Evolutionary conservation across 1,140 invertebrate genomes (phyloP).

Genomic region (Drosophila pseudoananassae): DNA sequence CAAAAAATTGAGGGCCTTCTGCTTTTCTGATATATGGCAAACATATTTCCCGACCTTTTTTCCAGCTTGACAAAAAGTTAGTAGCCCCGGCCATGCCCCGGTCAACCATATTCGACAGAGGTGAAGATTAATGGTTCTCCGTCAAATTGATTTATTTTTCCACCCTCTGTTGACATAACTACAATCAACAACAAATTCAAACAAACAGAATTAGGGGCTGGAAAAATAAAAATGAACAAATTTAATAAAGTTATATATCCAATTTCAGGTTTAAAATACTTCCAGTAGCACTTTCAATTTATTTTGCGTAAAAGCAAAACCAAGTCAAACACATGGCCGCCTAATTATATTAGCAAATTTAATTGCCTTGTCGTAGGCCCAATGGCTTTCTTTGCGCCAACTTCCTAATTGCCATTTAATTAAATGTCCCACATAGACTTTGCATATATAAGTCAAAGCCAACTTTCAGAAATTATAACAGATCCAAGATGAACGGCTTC

Average conservation of each 20-base stretch:
- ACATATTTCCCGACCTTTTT: constrained; percentile 14
- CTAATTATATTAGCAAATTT: constrained; percentile 44
- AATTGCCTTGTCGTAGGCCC: constrained; percentile 5
- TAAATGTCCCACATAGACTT: constrained; percentile 31
- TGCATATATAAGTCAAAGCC: constrained; percentile 29
- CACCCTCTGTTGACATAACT: constrained; percentile 11
- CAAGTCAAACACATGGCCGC: neutral
- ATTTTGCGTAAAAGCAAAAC: constrained; percentile 8
- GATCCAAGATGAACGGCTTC: constrained; percentile 19
- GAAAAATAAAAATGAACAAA: neutral
- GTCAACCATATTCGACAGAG: neutral
- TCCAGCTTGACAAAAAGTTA: neutral
- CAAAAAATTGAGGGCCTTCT: neutral
- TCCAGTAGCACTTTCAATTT: constrained; percentile 12
- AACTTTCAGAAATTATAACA: neutral
- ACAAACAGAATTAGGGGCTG: neutral
- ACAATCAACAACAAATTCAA: neutral
- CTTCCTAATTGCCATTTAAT: constrained; percentile 41
- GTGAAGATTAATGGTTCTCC: constrained; percentile 13
- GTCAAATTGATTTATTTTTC: constrained; percentile 14
- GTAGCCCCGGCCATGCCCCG: neutral
- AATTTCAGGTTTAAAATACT: neutral
- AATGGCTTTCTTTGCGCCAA: constrained; percentile 15
- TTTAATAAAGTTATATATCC: neutral
- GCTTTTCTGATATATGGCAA: constrained; percentile 6